Evolutionary conservation across 2,113 vertebrate genomes (phyloP).

Genomic region (Polypterus senegalus): DNA sequence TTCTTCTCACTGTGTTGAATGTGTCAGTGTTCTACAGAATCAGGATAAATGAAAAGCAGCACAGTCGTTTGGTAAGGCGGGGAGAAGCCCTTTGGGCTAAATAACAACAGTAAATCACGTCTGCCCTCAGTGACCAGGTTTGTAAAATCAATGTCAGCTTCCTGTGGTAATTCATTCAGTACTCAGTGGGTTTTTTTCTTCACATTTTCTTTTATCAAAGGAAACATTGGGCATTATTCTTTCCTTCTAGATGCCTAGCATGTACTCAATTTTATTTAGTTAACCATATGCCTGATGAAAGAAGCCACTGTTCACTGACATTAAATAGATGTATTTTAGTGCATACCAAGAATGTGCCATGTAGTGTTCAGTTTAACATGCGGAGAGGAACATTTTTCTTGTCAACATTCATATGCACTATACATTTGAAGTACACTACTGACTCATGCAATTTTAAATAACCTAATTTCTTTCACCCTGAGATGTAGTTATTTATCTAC

Average conservation of each 20-base stretch:
- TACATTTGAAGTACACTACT: too few relatives aligned
- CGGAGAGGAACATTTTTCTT: too few relatives aligned
- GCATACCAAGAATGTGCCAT: too few relatives aligned
- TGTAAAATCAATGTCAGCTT: constrained; percentile 16
- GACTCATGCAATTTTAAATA: too few relatives aligned
- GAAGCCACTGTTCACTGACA: too few relatives aligned
- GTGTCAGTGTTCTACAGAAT: constrained; percentile 4
- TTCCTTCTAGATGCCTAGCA: background rate
- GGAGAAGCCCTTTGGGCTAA: constrained; percentile 13
- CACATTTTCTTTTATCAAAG: constrained; percentile 5
- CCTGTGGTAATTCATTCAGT: constrained; percentile 15
- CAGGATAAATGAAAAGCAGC: constrained; percentile 12
- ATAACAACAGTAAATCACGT: constrained; percentile 17
- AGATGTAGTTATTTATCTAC: too few relatives aligned
- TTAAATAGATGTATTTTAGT: too few relatives aligned
- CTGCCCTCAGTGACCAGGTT: constrained; percentile 12
- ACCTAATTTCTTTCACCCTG: too few relatives aligned
- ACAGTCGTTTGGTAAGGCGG: constrained; percentile 4
- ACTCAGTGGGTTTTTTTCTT: constrained; percentile 9
- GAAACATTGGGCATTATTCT: background rate
- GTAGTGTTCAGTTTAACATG: too few relatives aligned
- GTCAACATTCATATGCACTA: too few relatives aligned
- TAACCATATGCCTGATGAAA: background rate
- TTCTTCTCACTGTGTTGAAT: background rate
- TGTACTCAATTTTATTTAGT: background rate